Conservation (phyloP, 2,888 invertebrate species). For the Pandemis corylana region DNA sequence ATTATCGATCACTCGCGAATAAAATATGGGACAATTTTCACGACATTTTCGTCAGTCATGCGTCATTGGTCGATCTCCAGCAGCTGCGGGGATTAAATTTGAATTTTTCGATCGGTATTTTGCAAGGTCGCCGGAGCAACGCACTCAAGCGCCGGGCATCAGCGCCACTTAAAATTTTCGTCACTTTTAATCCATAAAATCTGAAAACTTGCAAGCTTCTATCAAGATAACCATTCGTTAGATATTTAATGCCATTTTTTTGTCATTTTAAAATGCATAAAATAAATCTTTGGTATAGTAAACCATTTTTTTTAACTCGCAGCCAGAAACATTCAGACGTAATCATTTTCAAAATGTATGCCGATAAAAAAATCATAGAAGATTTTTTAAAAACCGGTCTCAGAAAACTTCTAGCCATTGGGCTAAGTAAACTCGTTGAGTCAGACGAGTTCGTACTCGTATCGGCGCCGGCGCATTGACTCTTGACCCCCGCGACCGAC, state of each 20-base stretch:
- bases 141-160: slow-evolving; percentile 12
- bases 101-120: slow-evolving; percentile 33
- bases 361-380: not conserved
- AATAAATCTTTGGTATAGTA: no score
- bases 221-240: no score
- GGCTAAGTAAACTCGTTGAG: slow-evolving; percentile 10
- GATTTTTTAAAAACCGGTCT: not conserved
- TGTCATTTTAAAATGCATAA: no score
- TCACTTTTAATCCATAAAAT: not conserved
- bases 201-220: not conserved
- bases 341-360: not conserved
- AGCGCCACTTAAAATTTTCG: not conserved
- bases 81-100: slow-evolving; percentile 35
- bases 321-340: no score
- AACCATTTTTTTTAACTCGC: no score
- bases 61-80: slow-evolving; percentile 51
- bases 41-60: slow-evolving; percentile 63
- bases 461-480: slow-evolving; percentile 16
- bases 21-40: slow-evolving; percentile 80
- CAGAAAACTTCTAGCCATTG: not conserved
- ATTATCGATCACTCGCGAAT: slow-evolving; percentile 75
- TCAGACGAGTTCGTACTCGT: slow-evolving; percentile 6
- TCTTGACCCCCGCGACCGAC: slow-evolving; percentile 14
- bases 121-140: slow-evolving; percentile 39
- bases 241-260: no score